A percentile compares a stretch with the other conserved stretches of the same genome.
Conservation (phyloP, 2,113 vertebrate species). For the Menura novaehollandiae region DNA sequence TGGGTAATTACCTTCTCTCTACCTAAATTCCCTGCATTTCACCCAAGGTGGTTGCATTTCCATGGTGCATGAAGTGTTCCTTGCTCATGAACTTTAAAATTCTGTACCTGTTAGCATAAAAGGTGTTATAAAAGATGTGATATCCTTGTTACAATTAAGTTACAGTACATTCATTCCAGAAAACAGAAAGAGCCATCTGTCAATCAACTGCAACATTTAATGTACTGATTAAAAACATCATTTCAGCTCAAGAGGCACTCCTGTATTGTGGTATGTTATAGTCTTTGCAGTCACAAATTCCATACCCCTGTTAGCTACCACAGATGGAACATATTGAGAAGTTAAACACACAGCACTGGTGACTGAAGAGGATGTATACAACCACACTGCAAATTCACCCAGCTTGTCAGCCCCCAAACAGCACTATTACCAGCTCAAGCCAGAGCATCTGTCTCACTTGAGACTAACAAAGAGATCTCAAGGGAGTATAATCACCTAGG, state of each 20-base stretch:
- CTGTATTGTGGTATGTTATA: constrained; percentile 37
- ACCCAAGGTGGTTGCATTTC: constrained; percentile 41
- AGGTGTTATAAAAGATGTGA: constrained; percentile 9
- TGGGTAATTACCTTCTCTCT: constrained; percentile 46
- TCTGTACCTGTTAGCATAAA: background rate
- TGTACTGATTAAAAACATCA: constrained; percentile 49
- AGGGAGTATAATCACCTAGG: background rate
- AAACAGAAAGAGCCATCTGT: constrained; percentile 33
- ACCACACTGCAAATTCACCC: constrained; percentile 39
- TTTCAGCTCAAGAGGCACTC: constrained; percentile 43
- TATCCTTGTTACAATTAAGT: constrained; percentile 14
- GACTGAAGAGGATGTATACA: constrained; percentile 39
- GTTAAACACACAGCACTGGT: constrained; percentile 36
- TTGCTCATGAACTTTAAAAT: background rate
- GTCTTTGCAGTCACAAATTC: constrained; percentile 34
- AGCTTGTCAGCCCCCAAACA: constrained; percentile 48
- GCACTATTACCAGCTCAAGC: constrained; percentile 27
- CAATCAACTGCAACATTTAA: constrained; percentile 49
- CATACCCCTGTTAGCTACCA: constrained; percentile 39
- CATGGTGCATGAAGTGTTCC: background rate
- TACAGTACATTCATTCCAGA: constrained; percentile 3
- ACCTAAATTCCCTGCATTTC: constrained; percentile 43
- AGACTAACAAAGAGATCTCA: constrained; percentile 8
- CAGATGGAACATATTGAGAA: constrained; percentile 47
- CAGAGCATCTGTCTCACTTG: constrained; percentile 45